These are phyloP conservation scores for Tupaia tana DNA, from an alignment of 2,113 vertebrate species.

Conservation along the genomic window DNA sequence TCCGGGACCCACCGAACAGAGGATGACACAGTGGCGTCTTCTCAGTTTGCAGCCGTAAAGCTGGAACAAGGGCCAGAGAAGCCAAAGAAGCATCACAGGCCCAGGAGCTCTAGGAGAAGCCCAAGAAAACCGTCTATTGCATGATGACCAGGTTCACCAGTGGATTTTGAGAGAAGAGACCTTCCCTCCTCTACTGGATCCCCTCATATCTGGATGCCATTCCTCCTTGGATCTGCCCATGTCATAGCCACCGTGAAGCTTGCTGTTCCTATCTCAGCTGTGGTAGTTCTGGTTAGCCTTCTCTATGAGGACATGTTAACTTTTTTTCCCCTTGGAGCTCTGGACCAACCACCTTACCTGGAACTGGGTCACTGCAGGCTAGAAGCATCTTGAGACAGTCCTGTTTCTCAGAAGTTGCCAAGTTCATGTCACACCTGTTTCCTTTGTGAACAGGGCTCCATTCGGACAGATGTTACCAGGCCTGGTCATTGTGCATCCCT, in stretches of 20 bases:
- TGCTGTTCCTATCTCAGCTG: neutral
- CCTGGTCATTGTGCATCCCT: neutral
- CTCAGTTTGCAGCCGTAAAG: neutral
- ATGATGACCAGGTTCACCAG: neutral
- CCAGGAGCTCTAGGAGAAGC: neutral
- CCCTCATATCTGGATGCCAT: neutral
- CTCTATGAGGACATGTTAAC: neutral
- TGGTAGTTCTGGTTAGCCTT: neutral
- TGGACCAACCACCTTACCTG: neutral
- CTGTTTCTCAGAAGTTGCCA: slow-evolving; percentile 49
- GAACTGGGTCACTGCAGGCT: neutral
- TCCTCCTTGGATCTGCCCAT: neutral
- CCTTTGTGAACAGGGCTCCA: neutral
- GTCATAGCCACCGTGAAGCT: neutral
- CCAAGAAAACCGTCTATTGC: neutral
- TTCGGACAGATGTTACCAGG: neutral
- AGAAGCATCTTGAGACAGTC: neutral
- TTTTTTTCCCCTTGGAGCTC: neutral
- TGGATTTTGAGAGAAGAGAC: neutral
- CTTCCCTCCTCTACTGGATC: neutral
- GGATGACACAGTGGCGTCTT: neutral
- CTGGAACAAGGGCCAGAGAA: slow-evolving; percentile 41
- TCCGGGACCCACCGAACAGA: neutral
- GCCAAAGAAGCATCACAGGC: neutral
- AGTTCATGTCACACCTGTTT: neutral